Conservation (phyloP, 2,797 vertebrate genomes). For the Sebastiscus albofasciatus region DNA sequence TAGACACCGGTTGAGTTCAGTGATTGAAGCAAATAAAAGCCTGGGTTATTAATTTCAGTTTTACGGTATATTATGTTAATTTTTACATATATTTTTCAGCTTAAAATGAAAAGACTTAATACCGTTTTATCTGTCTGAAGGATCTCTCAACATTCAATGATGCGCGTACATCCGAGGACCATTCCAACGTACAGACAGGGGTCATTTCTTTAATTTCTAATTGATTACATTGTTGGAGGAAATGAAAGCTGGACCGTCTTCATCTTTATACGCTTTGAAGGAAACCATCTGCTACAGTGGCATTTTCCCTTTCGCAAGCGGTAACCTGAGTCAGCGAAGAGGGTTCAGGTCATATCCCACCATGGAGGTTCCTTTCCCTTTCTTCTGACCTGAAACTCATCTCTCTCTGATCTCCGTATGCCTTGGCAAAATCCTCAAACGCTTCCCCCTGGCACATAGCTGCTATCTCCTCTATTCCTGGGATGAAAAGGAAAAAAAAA, state of each 20-base stretch:
- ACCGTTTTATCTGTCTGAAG: neutral
- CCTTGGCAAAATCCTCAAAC: constrained; percentile 73
- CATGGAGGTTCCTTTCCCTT: constrained; percentile 57
- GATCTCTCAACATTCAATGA: neutral
- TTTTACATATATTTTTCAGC: neutral
- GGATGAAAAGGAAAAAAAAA: constrained; percentile 68
- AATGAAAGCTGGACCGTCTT: neutral
- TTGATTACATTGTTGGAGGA: neutral
- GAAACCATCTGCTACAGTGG: constrained; percentile 41
- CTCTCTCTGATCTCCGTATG: constrained; percentile 62
- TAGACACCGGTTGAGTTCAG: too few species aligned
- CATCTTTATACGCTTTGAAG: neutral
- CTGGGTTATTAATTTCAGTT: too few species aligned
- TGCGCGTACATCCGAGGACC: neutral
- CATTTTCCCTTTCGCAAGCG: constrained; percentile 39
- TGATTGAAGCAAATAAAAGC: too few species aligned
- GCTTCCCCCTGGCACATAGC: constrained; percentile 50
- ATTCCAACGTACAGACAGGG: neutral
- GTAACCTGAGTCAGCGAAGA: constrained; percentile 34
- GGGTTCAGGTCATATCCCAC: constrained; percentile 66
- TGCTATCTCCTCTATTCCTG: constrained; percentile 63
- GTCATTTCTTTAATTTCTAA: neutral
- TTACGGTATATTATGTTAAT: neutral
- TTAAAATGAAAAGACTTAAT: neutral
- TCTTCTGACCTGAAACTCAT: constrained; percentile 54